These are phyloP conservation scores for Alviniconcha strummeri DNA, from an alignment of 2,888 invertebrate species.

Conservation along the genomic window DNA sequence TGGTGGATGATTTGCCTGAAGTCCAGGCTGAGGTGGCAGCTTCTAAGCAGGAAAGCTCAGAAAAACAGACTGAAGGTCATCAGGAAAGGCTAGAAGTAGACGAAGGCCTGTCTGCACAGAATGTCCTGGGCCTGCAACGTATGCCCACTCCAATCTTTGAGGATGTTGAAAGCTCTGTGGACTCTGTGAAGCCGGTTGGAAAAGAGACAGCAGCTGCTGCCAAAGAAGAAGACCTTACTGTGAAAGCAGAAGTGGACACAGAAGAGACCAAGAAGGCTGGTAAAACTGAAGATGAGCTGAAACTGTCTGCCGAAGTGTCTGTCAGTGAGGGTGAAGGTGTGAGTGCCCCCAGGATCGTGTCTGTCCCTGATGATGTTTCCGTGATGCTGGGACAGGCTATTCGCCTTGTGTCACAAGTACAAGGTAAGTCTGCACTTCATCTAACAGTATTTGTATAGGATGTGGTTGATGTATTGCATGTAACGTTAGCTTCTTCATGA, in stretches of 20 bases:
- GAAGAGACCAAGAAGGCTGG: conserved; percentile 19
- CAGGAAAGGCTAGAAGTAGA: conserved; percentile 12
- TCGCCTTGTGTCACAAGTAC: conserved; percentile 40
- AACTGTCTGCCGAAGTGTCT: background rate
- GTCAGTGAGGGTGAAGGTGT: conserved; percentile 17
- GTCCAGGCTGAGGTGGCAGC: background rate
- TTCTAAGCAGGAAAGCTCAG: background rate
- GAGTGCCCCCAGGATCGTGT: conserved; percentile 34
- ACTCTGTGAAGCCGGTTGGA: background rate
- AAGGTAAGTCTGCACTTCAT: conserved; percentile 37
- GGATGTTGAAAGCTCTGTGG: conserved; percentile 21
- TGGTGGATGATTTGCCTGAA: background rate
- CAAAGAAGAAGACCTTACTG: conserved; percentile 12
- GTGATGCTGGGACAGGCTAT: conserved; percentile 42
- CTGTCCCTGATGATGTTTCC: conserved; percentile 38
- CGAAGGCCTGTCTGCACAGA: conserved; percentile 19
- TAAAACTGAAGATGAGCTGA: conserved; percentile 20
- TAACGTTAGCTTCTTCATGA: too few species aligned
- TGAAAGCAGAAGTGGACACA: conserved; percentile 23
- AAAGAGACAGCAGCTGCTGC: background rate
- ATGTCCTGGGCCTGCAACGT: background rate
- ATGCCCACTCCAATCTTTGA: background rate
- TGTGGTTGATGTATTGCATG: background rate
- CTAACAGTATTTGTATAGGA: background rate
- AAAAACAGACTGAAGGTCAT: background rate